Conservation (phyloP, 2,888 invertebrate species). For the Drosophila paranaensis region DNA sequence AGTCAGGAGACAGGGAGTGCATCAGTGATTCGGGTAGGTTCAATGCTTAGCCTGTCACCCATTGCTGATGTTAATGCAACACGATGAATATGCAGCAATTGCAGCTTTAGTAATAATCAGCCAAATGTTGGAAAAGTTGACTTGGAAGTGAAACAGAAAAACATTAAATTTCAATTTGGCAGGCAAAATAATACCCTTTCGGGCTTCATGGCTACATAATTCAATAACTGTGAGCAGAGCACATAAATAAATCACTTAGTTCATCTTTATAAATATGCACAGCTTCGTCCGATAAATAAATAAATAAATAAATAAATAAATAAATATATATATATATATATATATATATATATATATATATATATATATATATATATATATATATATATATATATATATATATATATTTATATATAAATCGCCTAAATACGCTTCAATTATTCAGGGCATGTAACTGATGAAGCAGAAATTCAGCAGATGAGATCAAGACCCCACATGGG, state of each 20-base stretch:
- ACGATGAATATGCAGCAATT: conserved; percentile 65
- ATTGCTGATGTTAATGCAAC: conserved; percentile 59
- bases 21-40: not conserved
- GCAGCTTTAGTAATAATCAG: conserved; percentile 58
- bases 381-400: not conserved
- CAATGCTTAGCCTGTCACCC: not conserved
- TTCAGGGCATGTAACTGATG: conserved; percentile 82
- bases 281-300: too few relatives aligned
- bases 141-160: not conserved
- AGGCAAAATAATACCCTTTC: conserved; percentile 29
- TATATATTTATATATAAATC: not conserved
- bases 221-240: conserved; percentile 26
- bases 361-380: not conserved
- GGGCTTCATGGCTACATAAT: conserved; percentile 42
- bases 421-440: conserved; percentile 79
- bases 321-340: not conserved
- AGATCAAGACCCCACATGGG: conserved; percentile 18
- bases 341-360: not conserved
- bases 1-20: not conserved
- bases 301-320: too few relatives aligned
- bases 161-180: conserved; percentile 23
- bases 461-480: conserved; percentile 73
- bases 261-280: too few relatives aligned
- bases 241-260: conserved; percentile 10
- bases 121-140: conserved; percentile 9